A percentile compares a stretch with the other conserved stretches of the same genome.
phyloP scores from a whole-genome alignment of 2,113 vertebrate genomes.

The Xiphophorus hellerii region DNA sequence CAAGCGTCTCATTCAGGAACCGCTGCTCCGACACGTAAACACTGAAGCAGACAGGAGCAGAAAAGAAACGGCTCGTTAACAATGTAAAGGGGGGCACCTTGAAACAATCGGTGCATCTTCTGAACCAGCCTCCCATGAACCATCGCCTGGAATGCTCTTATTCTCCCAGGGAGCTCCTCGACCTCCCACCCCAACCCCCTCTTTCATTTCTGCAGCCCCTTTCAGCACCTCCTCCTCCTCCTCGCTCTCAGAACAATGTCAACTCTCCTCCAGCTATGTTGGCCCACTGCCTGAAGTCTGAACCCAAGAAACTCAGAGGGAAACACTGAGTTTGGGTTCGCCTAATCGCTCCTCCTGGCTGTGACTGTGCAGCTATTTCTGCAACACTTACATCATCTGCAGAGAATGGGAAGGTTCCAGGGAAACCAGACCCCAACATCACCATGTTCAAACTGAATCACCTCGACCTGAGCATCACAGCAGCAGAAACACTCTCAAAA shows the following conservation, averaged over 20 bases:
- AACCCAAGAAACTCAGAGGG: slow-evolving; percentile 43
- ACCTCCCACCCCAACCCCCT: slow-evolving; percentile 41
- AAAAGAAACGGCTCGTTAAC: slow-evolving; percentile 44
- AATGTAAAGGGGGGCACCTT: slow-evolving; percentile 53
- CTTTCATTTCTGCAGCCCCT: slow-evolving; percentile 68
- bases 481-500: too few relatives aligned
- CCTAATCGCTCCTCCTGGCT: slow-evolving; percentile 67
- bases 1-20: slow-evolving; percentile 40
- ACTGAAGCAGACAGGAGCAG: slow-evolving; percentile 15
- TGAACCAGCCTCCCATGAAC: slow-evolving; percentile 56
- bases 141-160: slow-evolving; percentile 57
- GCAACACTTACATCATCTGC: slow-evolving; percentile 69
- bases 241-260: slow-evolving; percentile 69
- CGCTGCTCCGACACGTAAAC: slow-evolving; percentile 20
- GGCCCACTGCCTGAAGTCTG: slow-evolving; percentile 69
- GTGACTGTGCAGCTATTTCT: slow-evolving; percentile 72
- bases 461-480: too few relatives aligned
- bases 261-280: slow-evolving; percentile 59
- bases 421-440: too few relatives aligned
- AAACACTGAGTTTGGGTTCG: slow-evolving; percentile 47
- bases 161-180: slow-evolving; percentile 58
- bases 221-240: slow-evolving; percentile 55
- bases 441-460: too few relatives aligned
- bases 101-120: slow-evolving; percentile 67
- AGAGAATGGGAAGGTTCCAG: slow-evolving; percentile 37